Evolutionary conservation across 1,140 invertebrate genomes (phyloP).

Genomic region (Goniozus legneri): DNA sequence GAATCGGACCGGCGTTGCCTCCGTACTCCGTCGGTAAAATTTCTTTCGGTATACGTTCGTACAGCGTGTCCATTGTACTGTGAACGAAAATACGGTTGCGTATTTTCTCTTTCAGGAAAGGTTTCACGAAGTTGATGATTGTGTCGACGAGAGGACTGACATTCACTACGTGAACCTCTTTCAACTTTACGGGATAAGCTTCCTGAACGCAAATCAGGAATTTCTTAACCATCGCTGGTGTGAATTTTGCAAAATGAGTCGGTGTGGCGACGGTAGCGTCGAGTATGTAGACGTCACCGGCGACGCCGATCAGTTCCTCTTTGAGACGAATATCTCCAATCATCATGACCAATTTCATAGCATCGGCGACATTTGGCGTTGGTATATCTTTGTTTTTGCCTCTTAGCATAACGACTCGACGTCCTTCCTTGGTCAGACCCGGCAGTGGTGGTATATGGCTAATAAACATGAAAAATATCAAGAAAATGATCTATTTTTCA

Average conservation of each 20-base stretch:
- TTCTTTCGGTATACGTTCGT: slow-evolving; percentile 72
- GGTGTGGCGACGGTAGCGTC: slow-evolving; percentile 73
- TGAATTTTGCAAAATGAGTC: slow-evolving; percentile 72
- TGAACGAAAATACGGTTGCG: slow-evolving; percentile 77
- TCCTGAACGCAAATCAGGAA: slow-evolving; percentile 80
- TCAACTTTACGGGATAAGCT: slow-evolving; percentile 80
- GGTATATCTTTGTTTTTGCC: slow-evolving; percentile 60
- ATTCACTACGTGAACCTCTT: slow-evolving; percentile 82
- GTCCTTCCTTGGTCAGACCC: slow-evolving; percentile 72
- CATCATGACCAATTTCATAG: slow-evolving; percentile 77
- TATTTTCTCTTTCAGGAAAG: slow-evolving; percentile 83
- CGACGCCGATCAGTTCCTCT: slow-evolving; percentile 72
- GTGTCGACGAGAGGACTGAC: slow-evolving; percentile 76
- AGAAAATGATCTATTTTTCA: slow-evolving; percentile 3
- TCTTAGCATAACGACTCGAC: slow-evolving; percentile 70
- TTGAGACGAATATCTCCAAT: slow-evolving; percentile 75
- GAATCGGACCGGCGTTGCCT: slow-evolving; percentile 67
- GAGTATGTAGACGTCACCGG: slow-evolving; percentile 76
- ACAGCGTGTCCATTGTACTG: slow-evolving; percentile 67
- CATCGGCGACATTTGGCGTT: slow-evolving; percentile 61
- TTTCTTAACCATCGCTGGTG: slow-evolving; percentile 72
- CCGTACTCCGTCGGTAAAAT: slow-evolving; percentile 78
- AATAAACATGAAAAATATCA: slow-evolving; percentile 37
- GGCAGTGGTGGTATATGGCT: slow-evolving; percentile 75
- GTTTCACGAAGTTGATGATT: slow-evolving; percentile 79